phyloP scores from a whole-genome alignment of 37 sponge, comb jelly and placozoan genomes.

The Hormiphora californensis region DNA sequence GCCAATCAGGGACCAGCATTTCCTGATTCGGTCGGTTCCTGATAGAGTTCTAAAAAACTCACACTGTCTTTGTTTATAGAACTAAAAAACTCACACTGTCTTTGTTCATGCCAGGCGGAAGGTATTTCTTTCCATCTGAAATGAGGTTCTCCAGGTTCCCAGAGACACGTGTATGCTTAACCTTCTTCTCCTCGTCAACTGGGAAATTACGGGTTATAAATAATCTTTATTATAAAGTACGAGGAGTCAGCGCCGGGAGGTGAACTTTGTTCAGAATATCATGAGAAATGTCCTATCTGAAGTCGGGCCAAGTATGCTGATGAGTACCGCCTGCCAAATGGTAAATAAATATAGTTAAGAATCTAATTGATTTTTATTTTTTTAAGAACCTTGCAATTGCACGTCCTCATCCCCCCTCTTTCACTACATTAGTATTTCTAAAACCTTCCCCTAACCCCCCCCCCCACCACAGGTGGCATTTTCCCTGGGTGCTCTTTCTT shows the following conservation, averaged over 20 bases:
- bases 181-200: conserved; percentile 59
- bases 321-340: neutral
- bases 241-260: too few species aligned
- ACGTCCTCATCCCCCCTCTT: too few species aligned
- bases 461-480: neutral
- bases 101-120: conserved; percentile 69
- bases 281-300: neutral
- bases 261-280: neutral
- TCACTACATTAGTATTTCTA: too few species aligned
- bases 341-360: too few species aligned
- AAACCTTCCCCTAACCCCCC: too few species aligned
- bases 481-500: conserved; percentile 67
- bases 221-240: too few species aligned
- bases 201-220: too few species aligned
- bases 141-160: conserved; percentile 72
- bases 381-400: too few species aligned
- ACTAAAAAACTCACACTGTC: conserved; percentile 62
- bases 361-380: too few species aligned
- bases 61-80: neutral
- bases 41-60: too few species aligned
- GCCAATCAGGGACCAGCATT: too few species aligned
- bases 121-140: conserved; percentile 61
- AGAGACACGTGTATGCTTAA: conserved; percentile 81
- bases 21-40: too few species aligned
- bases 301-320: neutral